phyloP scores from a whole-genome alignment of 2,113 vertebrate genomes.

The Forbesichthys agassizii region DNA sequence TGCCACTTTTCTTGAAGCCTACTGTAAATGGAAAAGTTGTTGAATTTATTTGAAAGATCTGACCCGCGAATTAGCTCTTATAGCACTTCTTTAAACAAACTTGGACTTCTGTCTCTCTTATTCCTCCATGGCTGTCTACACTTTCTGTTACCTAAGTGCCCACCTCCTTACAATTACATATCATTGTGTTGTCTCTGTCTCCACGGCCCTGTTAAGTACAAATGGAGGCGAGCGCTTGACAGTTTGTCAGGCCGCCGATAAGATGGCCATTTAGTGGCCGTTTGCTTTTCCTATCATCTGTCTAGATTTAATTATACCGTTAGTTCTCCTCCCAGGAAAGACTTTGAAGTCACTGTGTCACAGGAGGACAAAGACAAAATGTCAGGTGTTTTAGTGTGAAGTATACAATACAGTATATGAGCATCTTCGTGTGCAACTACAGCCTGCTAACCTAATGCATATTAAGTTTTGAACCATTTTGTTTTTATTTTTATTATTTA shows the following conservation, averaged over 20 bases:
- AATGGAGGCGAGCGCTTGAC: slow-evolving; percentile 54
- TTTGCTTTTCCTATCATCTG: slow-evolving; percentile 57
- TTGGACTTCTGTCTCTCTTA: slow-evolving; percentile 31
- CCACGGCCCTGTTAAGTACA: slow-evolving; percentile 55
- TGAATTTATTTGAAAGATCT: too few species aligned
- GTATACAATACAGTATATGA: slow-evolving; percentile 2
- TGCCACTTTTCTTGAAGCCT: too few species aligned
- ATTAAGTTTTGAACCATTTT: too few species aligned
- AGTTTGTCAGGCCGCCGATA: slow-evolving; percentile 63
- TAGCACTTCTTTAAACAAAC: slow-evolving; percentile 15
- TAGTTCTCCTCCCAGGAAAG: slow-evolving; percentile 45
- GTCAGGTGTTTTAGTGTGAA: slow-evolving; percentile 30
- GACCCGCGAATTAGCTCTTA: not conserved
- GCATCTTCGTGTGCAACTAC: too few species aligned
- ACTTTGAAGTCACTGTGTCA: slow-evolving; percentile 53
- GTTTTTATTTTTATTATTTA: too few species aligned
- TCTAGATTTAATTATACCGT: slow-evolving; percentile 68
- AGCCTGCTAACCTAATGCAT: too few species aligned
- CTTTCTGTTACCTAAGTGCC: slow-evolving; percentile 34
- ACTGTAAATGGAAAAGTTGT: too few species aligned
- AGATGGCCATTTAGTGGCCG: slow-evolving; percentile 63
- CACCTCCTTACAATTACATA: slow-evolving; percentile 51
- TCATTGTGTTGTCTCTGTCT: slow-evolving; percentile 64
- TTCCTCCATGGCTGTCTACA: slow-evolving; percentile 35
- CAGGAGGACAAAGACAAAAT: slow-evolving; percentile 34